Conservation (phyloP, 1,140 invertebrate species). For the Hestina assimilis region DNA sequence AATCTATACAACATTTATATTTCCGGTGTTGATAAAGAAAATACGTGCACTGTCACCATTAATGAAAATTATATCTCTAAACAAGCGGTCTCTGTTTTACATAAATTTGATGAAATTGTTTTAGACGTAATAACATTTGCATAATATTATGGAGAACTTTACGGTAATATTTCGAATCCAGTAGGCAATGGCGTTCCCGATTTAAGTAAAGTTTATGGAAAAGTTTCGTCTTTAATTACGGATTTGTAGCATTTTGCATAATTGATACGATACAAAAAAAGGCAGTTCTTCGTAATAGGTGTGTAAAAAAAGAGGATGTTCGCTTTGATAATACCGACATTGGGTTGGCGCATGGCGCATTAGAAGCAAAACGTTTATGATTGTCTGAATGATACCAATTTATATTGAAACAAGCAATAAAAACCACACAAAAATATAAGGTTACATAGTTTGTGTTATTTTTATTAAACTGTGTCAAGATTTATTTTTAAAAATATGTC, state of each 20-base stretch:
- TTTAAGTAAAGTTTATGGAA: neutral
- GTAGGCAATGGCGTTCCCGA: constrained; percentile 1
- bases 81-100: constrained; percentile 1
- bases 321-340: constrained; percentile 34
- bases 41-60: constrained; percentile 18
- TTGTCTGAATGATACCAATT: constrained; percentile 31
- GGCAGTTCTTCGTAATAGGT: constrained; percentile 6
- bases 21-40: constrained; percentile 13
- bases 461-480: too few species aligned
- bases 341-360: constrained; percentile 1
- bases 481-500: neutral
- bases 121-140: neutral
- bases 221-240: constrained; percentile 21
- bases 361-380: constrained; percentile 21
- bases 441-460: too few species aligned
- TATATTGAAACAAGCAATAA: constrained; percentile 1
- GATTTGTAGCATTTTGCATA: constrained; percentile 20
- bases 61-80: constrained; percentile 11
- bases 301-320: constrained; percentile 15
- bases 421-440: neutral
- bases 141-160: constrained; percentile 1
- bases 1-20: constrained; percentile 5
- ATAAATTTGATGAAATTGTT: constrained; percentile 12
- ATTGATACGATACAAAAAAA: constrained; percentile 22
- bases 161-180: neutral